Evolutionary conservation across 2,797 vertebrate species (phyloP).

Genomic region (Gobio occitaniae): DNA sequence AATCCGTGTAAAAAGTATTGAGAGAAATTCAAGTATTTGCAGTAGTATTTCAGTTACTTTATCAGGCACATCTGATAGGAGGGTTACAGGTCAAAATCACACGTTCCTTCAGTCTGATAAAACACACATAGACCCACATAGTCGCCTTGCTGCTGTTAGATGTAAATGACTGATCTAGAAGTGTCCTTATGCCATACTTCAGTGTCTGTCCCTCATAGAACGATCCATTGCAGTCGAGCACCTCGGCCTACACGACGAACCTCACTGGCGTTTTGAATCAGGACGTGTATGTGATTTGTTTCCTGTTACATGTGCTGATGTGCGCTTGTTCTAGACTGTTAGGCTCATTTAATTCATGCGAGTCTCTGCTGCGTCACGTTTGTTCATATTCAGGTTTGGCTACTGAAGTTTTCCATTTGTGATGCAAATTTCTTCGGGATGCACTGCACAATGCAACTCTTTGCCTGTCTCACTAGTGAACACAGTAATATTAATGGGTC

Average conservation of each 20-base stretch:
- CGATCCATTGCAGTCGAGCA: conserved; percentile 63
- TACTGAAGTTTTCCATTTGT: conserved; percentile 39
- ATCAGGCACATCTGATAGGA: background rate
- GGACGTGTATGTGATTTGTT: conserved; percentile 31
- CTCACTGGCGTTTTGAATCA: conserved; percentile 46
- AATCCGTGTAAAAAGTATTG: conserved; percentile 5
- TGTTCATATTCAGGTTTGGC: conserved; percentile 44
- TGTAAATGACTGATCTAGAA: conserved; percentile 74
- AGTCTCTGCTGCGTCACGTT: conserved; percentile 22
- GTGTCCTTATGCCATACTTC: conserved; percentile 81
- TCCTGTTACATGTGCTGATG: conserved; percentile 31
- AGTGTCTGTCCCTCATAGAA: conserved; percentile 44
- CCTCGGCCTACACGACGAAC: conserved; percentile 49
- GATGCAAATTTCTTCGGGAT: conserved; percentile 49
- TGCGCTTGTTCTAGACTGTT: conserved; percentile 46
- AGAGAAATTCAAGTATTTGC: conserved; percentile 35
- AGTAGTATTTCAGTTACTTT: conserved; percentile 27
- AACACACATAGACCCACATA: conserved; percentile 16
- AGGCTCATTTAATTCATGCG: background rate
- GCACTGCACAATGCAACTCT: conserved; percentile 51
- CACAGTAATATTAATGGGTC: conserved; percentile 34
- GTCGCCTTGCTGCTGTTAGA: conserved; percentile 47
- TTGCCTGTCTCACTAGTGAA: conserved; percentile 55
- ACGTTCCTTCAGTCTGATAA: conserved; percentile 1
- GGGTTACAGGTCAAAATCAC: background rate